These are phyloP conservation scores for Orthonychiurus folsomi DNA, from an alignment of 2,888 invertebrate species.

Conservation along the genomic window DNA sequence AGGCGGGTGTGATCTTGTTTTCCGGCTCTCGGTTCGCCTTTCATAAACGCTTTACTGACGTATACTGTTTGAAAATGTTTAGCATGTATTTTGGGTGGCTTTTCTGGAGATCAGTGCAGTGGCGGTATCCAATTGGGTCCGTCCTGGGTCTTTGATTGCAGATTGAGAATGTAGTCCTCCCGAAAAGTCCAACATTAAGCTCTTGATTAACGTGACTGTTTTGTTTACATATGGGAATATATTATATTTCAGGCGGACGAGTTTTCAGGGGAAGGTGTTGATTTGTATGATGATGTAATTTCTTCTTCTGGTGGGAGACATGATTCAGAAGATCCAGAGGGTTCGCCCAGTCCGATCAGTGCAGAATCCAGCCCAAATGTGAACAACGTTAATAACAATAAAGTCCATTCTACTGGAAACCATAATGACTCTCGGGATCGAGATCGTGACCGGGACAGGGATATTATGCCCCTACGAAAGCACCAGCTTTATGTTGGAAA, in stretches of 20 bases:
- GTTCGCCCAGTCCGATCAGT: not conserved
- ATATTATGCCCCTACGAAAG: slow-evolving; percentile 63
- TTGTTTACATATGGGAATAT: not conserved
- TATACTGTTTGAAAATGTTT: too few species aligned
- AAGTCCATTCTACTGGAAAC: slow-evolving; percentile 7
- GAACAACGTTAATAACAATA: slow-evolving; percentile 16
- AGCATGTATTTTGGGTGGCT: too few species aligned
- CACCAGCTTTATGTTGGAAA: slow-evolving; percentile 95
- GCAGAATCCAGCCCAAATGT: slow-evolving; percentile 25
- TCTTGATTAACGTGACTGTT: too few species aligned
- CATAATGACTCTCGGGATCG: slow-evolving; percentile 7
- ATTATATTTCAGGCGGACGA: slow-evolving; percentile 51
- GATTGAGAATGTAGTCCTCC: too few species aligned
- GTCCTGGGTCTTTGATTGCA: too few species aligned
- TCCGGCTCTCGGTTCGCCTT: too few species aligned
- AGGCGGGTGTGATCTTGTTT: too few species aligned
- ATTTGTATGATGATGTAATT: slow-evolving; percentile 91
- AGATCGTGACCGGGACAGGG: slow-evolving; percentile 47
- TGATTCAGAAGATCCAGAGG: slow-evolving; percentile 40
- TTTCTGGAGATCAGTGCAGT: too few species aligned
- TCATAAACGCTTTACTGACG: too few species aligned
- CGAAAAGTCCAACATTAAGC: too few species aligned
- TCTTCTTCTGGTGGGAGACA: slow-evolving; percentile 58
- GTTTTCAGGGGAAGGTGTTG: slow-evolving; percentile 77
- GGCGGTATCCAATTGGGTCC: too few species aligned